phyloP scores from a whole-genome alignment of 1,140 invertebrate genomes.

The Leguminivora glycinivorella region DNA sequence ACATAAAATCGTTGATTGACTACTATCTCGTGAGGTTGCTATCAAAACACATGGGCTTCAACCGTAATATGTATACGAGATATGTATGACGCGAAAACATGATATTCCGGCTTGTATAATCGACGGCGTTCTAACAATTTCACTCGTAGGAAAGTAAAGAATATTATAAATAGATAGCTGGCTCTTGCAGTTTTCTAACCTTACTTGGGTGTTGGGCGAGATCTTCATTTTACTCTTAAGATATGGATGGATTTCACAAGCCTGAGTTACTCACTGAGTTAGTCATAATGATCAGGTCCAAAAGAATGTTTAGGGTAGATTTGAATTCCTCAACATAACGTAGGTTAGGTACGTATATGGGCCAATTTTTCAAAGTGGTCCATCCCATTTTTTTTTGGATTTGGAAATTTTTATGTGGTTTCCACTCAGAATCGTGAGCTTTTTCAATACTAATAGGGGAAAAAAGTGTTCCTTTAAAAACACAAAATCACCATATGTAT shows the following conservation, averaged over 20 bases:
- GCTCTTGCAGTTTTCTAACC: conserved; percentile 13
- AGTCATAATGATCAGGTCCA: too few relatives aligned
- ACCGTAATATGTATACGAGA: not conserved
- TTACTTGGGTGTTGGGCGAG: not conserved
- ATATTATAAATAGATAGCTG: conserved; percentile 38
- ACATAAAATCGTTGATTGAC: not conserved
- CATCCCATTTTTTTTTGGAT: too few relatives aligned
- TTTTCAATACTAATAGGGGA: too few relatives aligned
- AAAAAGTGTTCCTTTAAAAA: too few relatives aligned
- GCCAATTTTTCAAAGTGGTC: too few relatives aligned
- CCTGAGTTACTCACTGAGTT: too few relatives aligned
- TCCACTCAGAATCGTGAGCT: too few relatives aligned
- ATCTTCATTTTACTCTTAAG: not conserved
- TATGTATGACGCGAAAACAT: conserved; percentile 39
- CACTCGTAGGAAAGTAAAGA: conserved; percentile 61
- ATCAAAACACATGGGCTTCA: not conserved
- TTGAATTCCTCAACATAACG: too few relatives aligned
- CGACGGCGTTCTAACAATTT: conserved; percentile 53
- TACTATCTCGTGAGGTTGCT: not conserved
- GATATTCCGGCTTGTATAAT: conserved; percentile 49
- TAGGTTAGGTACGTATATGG: too few relatives aligned
- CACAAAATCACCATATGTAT: too few relatives aligned
- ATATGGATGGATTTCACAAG: not conserved
- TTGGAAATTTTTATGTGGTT: too few relatives aligned
- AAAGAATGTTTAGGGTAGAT: too few relatives aligned